Evolutionary conservation across 1,140 invertebrate genomes (phyloP), one percentile per base, ranked within the genome.

Genomic region (Bombyx mandarina): DNA sequence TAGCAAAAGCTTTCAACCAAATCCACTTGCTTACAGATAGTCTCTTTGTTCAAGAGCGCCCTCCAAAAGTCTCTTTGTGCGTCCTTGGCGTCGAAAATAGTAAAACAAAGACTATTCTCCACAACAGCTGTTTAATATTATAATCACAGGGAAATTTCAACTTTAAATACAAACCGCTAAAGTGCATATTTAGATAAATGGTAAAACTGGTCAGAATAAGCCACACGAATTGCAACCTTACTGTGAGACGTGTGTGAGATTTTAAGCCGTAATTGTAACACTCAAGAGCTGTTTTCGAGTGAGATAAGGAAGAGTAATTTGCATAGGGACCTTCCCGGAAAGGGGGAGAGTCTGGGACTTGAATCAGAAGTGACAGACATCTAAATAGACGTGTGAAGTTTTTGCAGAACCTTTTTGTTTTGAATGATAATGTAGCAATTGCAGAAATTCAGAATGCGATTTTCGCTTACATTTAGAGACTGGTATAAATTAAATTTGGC

Each of bases 51-150:
- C n/a, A n/a, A 49, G 45, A 53, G 45, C 48, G 50, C 22, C 22
- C 45, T 48, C 50, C 55, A 55, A 56, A 56, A 50, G 22, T 52
- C 48, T 53, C 61, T 58, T 58, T 62, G 44, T 63, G 47, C 58
- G 62, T 59, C 73, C 63, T 71, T 65, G 64, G 65, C 63, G 73
- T 62, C 67, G 63, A 67, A 75, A 75, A 73, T 73, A 71, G 65
- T 64, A 61, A 67, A 71, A 77, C 72, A 75, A 77, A 73, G 66
- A 64, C 53, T 18, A 18, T 18, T 18, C 55, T 63, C 69, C 65
- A 77, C 68, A 75, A 79, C 73, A 79, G 72, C 74, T 79, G 72
- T 79, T 75, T 60, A 61, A 69, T 70, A 79, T 18, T 18, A 18
- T 72, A 6, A 6, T 47, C 45, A 49, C n/a, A 49, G n/a, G 48